phyloP scores from a whole-genome alignment of 92 coral and sea anemone species.

The Isaurus tuberculatus region DNA sequence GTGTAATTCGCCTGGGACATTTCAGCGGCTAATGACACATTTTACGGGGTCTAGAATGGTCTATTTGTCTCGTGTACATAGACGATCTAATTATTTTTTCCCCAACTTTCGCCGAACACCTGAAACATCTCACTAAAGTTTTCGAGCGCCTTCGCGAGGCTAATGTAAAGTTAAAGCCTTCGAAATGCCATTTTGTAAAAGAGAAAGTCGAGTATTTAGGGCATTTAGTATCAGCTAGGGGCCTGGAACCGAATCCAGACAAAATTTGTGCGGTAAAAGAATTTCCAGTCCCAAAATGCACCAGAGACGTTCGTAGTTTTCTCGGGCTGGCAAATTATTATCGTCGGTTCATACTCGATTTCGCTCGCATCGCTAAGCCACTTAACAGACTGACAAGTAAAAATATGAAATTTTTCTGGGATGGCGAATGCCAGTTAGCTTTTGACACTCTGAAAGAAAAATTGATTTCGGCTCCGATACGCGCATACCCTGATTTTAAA shows the following conservation, averaged over 20 bases:
- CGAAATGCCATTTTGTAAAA: constrained; percentile 58
- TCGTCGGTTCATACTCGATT: constrained; percentile 42
- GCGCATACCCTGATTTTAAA: constrained; percentile 46
- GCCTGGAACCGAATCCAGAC: constrained; percentile 41
- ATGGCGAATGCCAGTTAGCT: constrained; percentile 38
- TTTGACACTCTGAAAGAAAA: constrained; percentile 44
- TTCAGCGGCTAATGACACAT: constrained; percentile 62
- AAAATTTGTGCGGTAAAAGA: constrained; percentile 41
- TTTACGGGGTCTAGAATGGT: constrained; percentile 60
- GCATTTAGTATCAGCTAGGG: constrained; percentile 20
- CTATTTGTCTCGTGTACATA: constrained; percentile 54
- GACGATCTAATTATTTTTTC: constrained; percentile 48
- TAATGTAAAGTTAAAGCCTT: constrained; percentile 55
- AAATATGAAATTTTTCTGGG: constrained; percentile 41
- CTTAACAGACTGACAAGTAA: constrained; percentile 43
- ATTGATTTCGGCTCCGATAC: constrained; percentile 37
- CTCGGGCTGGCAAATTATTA: constrained; percentile 42
- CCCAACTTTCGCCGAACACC: constrained; percentile 52
- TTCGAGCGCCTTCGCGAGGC: constrained; percentile 55
- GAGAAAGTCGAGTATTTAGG: constrained; percentile 19
- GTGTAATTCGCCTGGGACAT: constrained; percentile 67
- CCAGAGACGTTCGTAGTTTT: constrained; percentile 31
- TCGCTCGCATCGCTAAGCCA: constrained; percentile 30
- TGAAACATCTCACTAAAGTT: constrained; percentile 43
- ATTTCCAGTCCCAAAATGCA: constrained; percentile 36